These are phyloP conservation scores for Lepus americanus DNA, from an alignment of 2,113 vertebrate species.

Conservation along the genomic window DNA sequence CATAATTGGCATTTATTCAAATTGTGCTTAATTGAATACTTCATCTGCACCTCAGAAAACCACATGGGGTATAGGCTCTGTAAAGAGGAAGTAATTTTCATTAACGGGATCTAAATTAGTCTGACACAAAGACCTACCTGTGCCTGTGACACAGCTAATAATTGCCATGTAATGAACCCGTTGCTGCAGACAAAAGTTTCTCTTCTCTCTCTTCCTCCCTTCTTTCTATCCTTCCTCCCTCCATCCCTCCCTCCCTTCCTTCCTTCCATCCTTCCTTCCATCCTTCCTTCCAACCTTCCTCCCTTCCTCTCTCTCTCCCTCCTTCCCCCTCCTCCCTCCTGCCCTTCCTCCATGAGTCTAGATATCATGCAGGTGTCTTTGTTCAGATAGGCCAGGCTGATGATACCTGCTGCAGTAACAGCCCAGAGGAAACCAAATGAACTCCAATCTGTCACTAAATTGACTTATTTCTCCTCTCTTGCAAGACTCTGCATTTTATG, in stretches of 20 bases:
- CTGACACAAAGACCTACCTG: slow-evolving; percentile 86
- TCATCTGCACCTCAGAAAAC: slow-evolving; percentile 87
- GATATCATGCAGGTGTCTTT: slow-evolving; percentile 78
- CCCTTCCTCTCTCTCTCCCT: too few relatives aligned
- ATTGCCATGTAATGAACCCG: slow-evolving; percentile 85
- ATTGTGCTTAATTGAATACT: slow-evolving; percentile 89
- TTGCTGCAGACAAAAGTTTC: slow-evolving; percentile 80
- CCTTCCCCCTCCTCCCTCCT: slow-evolving; percentile 44
- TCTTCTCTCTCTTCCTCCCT: slow-evolving; percentile 69
- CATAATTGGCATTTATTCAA: slow-evolving; percentile 88
- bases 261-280: neutral
- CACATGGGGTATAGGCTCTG: slow-evolving; percentile 87
- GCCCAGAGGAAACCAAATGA: slow-evolving; percentile 68
- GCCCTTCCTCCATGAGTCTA: slow-evolving; percentile 67
- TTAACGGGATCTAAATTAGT: slow-evolving; percentile 90
- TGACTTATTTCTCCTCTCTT: neutral
- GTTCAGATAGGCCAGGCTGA: slow-evolving; percentile 78
- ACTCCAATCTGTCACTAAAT: slow-evolving; percentile 36
- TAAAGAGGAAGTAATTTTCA: slow-evolving; percentile 90
- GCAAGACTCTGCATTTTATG: neutral
- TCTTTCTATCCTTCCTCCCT: neutral
- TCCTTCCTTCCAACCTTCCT: neutral
- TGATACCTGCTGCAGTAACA: slow-evolving; percentile 45
- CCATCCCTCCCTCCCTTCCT: neutral
- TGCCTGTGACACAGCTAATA: slow-evolving; percentile 86